Conservation (phyloP, 1,140 invertebrate species). For the Anastrepha obliqua region DNA sequence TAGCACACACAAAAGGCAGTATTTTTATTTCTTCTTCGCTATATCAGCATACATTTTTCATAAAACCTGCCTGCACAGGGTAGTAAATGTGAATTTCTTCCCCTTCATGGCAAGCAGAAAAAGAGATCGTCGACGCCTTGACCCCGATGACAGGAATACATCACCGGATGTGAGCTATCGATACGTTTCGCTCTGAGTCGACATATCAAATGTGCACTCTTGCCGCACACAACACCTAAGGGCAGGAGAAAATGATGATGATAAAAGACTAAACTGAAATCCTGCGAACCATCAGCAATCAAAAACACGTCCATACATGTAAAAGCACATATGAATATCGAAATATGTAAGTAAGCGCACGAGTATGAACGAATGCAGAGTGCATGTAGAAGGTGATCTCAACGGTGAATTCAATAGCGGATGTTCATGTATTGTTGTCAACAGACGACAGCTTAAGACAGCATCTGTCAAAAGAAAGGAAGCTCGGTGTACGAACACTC, state of each 20-base stretch:
- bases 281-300: neutral
- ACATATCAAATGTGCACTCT: neutral
- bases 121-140: constrained; percentile 8
- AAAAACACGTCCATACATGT: neutral
- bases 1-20: no score
- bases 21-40: no score
- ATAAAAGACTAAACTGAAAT: neutral
- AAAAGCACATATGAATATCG: neutral
- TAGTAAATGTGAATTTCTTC: neutral
- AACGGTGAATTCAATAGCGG: neutral
- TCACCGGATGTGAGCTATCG: constrained; percentile 41
- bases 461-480: constrained; percentile 42
- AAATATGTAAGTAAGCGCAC: neutral
- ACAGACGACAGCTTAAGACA: constrained; percentile 40
- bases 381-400: constrained; percentile 1
- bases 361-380: no score
- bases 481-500: neutral
- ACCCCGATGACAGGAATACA: constrained; percentile 46
- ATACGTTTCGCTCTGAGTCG: neutral
- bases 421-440: constrained; percentile 40
- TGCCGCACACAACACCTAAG: neutral
- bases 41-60: no score
- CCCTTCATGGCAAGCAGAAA: neutral
- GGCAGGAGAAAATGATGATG: neutral
- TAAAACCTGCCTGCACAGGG: no score